phyloP scores from a whole-genome alignment of 2,113 vertebrate genomes.

The Hippocampus guttulatus region DNA sequence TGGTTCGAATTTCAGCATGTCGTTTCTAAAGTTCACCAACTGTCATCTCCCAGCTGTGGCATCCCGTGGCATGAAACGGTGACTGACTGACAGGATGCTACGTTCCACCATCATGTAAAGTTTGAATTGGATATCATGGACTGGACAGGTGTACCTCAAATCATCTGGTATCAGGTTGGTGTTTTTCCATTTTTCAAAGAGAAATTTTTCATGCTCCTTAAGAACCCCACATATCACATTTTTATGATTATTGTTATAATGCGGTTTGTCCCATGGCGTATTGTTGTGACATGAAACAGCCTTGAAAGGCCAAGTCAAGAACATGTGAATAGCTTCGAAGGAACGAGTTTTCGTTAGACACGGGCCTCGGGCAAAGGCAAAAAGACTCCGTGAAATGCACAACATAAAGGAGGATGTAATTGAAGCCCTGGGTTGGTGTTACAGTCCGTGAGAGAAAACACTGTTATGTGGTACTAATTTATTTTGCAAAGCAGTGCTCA shows the following conservation, averaged over 20 bases:
- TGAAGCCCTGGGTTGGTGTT: constrained; percentile 42
- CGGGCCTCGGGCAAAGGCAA: constrained; percentile 41
- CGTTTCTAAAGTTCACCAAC: constrained; percentile 49
- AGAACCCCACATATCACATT: constrained; percentile 6
- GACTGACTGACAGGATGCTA: constrained; percentile 47
- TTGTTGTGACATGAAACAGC: constrained; percentile 3
- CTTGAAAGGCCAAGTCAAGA: constrained; percentile 35
- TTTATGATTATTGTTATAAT: constrained; percentile 24
- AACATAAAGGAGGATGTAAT: constrained; percentile 35
- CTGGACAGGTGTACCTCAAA: background rate
- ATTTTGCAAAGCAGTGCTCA: constrained; percentile 37
- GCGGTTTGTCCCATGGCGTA: constrained; percentile 5
- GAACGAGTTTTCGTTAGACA: constrained; percentile 36
- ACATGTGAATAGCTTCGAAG: constrained; percentile 47
- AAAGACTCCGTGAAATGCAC: constrained; percentile 35
- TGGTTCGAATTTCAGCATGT: constrained; percentile 56
- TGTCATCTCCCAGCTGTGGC: constrained; percentile 41
- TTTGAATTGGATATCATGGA: background rate
- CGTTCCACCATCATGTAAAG: constrained; percentile 51
- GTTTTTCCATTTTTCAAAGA: background rate
- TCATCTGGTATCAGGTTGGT: background rate
- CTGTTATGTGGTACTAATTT: constrained; percentile 30
- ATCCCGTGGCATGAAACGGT: constrained; percentile 31
- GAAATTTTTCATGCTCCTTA: background rate
- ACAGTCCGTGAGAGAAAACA: constrained; percentile 40